These are phyloP conservation scores for Ctenosaura bakeri DNA, from an alignment of 2,797 vertebrate species.

Conservation along the genomic window DNA sequence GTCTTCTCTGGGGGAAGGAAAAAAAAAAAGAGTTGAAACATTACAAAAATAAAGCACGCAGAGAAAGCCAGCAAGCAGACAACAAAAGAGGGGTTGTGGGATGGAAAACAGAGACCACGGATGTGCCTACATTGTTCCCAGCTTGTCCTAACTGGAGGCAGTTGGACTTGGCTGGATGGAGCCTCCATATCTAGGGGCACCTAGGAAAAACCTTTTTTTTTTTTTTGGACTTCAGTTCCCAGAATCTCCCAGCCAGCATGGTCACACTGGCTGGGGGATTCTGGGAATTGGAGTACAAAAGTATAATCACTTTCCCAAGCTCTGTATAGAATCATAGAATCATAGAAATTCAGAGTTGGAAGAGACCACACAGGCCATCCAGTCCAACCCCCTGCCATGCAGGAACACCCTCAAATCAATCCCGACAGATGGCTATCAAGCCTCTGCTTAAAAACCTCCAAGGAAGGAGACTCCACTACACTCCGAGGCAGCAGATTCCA, in stretches of 20 bases:
- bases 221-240: neutral
- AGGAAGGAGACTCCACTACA: too few relatives aligned
- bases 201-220: too few relatives aligned
- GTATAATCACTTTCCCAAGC: too few relatives aligned
- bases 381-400: too few relatives aligned
- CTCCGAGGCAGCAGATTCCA: too few relatives aligned
- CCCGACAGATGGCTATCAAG: too few relatives aligned
- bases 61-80: accelerated
- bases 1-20: slow-evolving; percentile 50
- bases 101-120: too few relatives aligned
- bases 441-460: too few relatives aligned
- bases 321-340: too few relatives aligned
- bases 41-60: neutral
- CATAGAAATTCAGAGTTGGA: too few relatives aligned
- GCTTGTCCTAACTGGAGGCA: neutral
- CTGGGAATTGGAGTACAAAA: neutral
- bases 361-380: too few relatives aligned
- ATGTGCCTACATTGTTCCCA: neutral
- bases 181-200: neutral
- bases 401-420: too few relatives aligned
- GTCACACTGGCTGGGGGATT: neutral
- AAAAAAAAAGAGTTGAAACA: slow-evolving; percentile 43
- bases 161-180: neutral
- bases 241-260: neutral
- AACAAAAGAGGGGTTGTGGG: accelerated